Evolutionary conservation across 92 coral and sea anemone species (phyloP).

Genomic region (Epizoanthus scotinus): DNA sequence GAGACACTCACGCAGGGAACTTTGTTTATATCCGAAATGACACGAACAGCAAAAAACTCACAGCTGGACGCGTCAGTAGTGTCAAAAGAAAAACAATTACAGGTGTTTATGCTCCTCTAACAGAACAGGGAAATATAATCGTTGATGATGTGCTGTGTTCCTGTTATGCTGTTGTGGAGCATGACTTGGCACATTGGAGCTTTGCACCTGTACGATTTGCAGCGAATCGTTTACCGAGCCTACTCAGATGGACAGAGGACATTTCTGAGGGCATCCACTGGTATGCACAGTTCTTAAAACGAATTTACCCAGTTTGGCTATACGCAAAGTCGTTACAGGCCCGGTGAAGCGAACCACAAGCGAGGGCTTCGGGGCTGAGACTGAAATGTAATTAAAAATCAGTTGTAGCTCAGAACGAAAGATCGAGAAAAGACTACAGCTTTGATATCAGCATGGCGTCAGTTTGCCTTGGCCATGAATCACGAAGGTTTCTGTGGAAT

Average conservation of each 20-base stretch:
- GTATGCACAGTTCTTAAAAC: conserved; percentile 67
- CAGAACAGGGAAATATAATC: conserved; percentile 86
- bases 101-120: conserved; percentile 93
- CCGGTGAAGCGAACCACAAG: background rate
- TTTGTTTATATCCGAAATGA: conserved; percentile 65
- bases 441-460: conserved; percentile 29
- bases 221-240: conserved; percentile 59
- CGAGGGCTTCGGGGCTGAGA: background rate
- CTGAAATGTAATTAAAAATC: background rate
- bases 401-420: background rate
- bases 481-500: conserved; percentile 13
- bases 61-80: conserved; percentile 65
- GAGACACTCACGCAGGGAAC: conserved; percentile 71
- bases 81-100: conserved; percentile 35
- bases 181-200: conserved; percentile 75
- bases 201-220: conserved; percentile 76
- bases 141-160: conserved; percentile 86
- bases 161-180: conserved; percentile 81
- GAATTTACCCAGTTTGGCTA: conserved; percentile 29
- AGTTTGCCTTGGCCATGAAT: conserved; percentile 28
- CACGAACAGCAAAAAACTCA: conserved; percentile 47
- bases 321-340: conserved; percentile 19
- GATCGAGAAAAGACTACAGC: background rate
- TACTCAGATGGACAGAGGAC: conserved; percentile 45
- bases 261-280: conserved; percentile 74